Conservation (phyloP, 1,140 invertebrate genomes). For the Neodiprion lecontei region DNA sequence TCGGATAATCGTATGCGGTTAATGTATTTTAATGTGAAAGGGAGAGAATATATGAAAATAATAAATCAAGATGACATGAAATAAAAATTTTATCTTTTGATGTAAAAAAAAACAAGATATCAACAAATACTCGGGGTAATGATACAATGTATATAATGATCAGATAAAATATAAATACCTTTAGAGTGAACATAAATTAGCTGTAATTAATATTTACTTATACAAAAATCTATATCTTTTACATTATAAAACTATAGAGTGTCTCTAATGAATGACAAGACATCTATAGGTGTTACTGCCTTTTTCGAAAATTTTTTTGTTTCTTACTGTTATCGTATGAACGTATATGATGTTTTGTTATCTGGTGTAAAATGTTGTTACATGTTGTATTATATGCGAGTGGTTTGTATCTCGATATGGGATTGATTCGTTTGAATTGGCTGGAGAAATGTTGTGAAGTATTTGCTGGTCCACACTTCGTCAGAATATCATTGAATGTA, state of each 20-base stretch:
- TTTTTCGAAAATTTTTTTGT: background rate
- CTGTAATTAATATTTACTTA: background rate
- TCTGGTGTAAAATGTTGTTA: background rate
- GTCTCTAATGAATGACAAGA: background rate
- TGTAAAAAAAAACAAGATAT: too few species aligned
- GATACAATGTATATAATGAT: background rate
- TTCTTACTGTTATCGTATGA: background rate
- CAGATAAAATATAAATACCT: constrained; percentile 4
- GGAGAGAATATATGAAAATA: background rate
- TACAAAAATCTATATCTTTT: background rate
- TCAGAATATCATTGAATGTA: background rate
- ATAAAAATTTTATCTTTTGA: background rate
- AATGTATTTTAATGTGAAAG: too few species aligned
- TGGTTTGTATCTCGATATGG: background rate
- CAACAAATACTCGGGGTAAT: background rate
- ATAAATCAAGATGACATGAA: background rate
- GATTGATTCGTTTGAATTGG: background rate
- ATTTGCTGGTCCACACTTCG: background rate
- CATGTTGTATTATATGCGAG: background rate
- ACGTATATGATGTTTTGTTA: background rate
- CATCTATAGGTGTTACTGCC: background rate
- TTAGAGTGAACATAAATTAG: background rate
- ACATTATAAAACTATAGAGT: background rate
- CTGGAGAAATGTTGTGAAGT: background rate
- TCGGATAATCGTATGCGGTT: too few species aligned